Conservation (phyloP, 1,140 invertebrate species). For the Popillia japonica region DNA sequence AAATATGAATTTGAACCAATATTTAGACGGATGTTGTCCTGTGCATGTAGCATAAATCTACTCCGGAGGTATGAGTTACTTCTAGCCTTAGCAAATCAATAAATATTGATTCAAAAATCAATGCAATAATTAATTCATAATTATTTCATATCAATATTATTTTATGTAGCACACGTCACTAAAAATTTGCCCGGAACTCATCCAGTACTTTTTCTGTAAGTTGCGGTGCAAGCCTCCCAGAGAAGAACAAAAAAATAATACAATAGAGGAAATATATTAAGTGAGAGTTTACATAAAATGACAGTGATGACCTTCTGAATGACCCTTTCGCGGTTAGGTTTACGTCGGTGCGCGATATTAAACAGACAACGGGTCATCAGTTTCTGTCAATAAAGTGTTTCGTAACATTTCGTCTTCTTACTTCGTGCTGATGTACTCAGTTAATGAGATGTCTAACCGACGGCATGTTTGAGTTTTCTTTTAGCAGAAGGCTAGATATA, state of each 20-base stretch:
- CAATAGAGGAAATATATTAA: background rate
- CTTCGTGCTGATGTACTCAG: background rate
- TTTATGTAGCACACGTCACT: too few species aligned
- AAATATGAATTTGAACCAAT: too few species aligned
- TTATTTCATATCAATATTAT: too few species aligned
- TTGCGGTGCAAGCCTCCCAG: too few species aligned
- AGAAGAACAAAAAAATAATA: background rate
- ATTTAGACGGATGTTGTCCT: too few species aligned
- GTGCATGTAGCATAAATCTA: too few species aligned
- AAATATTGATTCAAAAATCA: too few species aligned
- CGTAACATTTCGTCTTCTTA: conserved; percentile 10
- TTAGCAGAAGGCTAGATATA: background rate
- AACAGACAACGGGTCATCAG: background rate
- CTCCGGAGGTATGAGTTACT: too few species aligned
- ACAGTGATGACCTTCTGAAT: background rate
- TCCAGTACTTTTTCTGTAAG: too few species aligned
- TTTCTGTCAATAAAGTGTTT: conserved; percentile 7
- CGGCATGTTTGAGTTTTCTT: conserved; percentile 1
- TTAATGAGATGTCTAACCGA: conserved; percentile 3
- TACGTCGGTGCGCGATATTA: background rate
- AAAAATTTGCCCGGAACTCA: too few species aligned
- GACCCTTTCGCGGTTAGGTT: background rate
- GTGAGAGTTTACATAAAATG: background rate
- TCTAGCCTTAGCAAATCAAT: too few species aligned
- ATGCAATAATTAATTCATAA: too few species aligned